Base-by-base conservation (phyloP, 2,888 invertebrate genomes). In the Tubulanus polymorphus region DNA sequence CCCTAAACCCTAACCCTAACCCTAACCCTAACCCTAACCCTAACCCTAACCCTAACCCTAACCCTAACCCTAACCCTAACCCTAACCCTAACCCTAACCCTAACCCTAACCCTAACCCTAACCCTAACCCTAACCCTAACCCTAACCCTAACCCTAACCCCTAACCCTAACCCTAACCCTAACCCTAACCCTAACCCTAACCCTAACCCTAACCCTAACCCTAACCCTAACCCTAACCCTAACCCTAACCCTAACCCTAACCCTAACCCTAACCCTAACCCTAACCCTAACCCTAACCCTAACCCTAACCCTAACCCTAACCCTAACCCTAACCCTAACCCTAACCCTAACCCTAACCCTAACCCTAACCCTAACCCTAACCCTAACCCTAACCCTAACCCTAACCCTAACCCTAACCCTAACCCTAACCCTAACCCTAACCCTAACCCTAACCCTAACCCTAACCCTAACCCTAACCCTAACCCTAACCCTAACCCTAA, bases 341-440 rank as follows among this genome's bases (percentile, higher is more conserved):
- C 50, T 37, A 41, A 50, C 51, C 48, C 56, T 47, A 32, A 37
- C 47, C 32, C 56, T 50, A 50, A 50, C 50, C 35, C 50, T 50
- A 32, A 50, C 50, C 50, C 50, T 35, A 50, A 50, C 1, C 59
- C 56, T 54, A 57, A 57, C 54, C 54, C 54, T 51, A 54, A 49
- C 48, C 54, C 56, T 54, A 57, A 50, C 57, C 57, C 53, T 37
- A 57, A 54, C 54, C 61, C 59, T 52, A 57, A 56, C 57, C 61
- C 57, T 52, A 57, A 59, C 56, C 59, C 60, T 48, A 54, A 60
- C 60, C 61, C 62, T 57, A 57, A 61, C 56, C 61, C 61, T 54
- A 35, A 50, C 29, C 50, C 35, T 35, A 35, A 50, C 29, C 50
- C 50, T 35, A 35, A 50, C 29, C 23, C 48, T 28, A 15, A 26